Evolutionary conservation across 2,888 invertebrate species (phyloP).

Genomic region (Branchellion lobata): DNA sequence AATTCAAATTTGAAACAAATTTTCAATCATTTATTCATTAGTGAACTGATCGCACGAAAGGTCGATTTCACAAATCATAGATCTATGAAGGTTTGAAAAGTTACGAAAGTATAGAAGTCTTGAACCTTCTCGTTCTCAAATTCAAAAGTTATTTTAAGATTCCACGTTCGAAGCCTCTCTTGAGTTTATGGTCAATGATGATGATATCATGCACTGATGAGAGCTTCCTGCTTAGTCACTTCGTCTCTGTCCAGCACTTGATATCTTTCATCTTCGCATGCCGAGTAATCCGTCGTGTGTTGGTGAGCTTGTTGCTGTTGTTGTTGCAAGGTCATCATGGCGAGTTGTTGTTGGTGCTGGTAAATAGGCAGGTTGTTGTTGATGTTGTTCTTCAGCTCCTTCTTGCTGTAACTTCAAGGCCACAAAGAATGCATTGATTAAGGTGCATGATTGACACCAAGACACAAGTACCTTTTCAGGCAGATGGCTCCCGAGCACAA

Average conservation of each 20-base stretch:
- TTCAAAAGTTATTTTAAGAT: no score
- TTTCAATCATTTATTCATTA: no score
- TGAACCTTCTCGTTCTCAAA: no score
- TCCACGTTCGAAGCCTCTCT: no score
- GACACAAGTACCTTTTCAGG: constrained; percentile 31
- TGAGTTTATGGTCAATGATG: no score
- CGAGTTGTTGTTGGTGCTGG: constrained; percentile 11
- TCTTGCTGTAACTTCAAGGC: background rate
- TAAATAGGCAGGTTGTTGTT: constrained; percentile 11
- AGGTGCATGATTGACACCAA: background rate
- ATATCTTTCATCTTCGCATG: constrained; percentile 33
- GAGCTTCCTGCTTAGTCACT: constrained; percentile 24
- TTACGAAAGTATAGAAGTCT: no score
- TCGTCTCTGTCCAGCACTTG: constrained; percentile 36
- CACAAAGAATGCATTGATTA: background rate
- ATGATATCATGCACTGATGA: background rate
- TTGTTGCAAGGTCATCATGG: constrained; percentile 4
- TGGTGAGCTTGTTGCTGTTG: background rate
- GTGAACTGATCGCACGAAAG: no score
- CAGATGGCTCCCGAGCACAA: constrained; percentile 40
- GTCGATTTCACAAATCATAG: no score
- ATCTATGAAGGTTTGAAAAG: no score
- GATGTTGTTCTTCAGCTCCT: constrained; percentile 5
- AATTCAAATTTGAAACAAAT: no score
- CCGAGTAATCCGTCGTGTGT: background rate